Percentiles rank a stretch among this genome's conserved stretches.
Evolutionary conservation across 2,888 invertebrate species (phyloP).

Genomic region (Oxytorus armatus): DNA sequence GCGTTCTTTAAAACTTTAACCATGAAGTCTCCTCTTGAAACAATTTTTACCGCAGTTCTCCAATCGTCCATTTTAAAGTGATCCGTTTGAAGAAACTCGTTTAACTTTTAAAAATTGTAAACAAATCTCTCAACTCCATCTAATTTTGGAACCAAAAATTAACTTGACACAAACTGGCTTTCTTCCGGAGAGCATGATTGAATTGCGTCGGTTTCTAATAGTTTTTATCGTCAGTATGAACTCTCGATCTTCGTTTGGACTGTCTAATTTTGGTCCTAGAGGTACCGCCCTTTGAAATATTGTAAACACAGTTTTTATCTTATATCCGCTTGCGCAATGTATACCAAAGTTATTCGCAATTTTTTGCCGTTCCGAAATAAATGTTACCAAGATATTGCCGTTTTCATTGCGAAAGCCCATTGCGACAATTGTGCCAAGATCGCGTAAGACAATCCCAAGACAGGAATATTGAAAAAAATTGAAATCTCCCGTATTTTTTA

Average conservation of each 20-base stretch:
- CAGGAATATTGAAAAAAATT: too few relatives aligned
- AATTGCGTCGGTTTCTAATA: constrained; percentile 45
- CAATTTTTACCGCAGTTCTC: constrained; percentile 59
- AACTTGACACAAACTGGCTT: constrained; percentile 58
- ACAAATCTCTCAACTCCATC: constrained; percentile 63
- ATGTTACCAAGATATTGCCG: too few relatives aligned
- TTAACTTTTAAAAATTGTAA: constrained; percentile 52
- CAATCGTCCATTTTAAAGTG: constrained; percentile 69
- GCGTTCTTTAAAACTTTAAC: constrained; percentile 65
- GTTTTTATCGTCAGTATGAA: constrained; percentile 32
- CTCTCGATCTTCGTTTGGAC: not conserved
- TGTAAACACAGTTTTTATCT: constrained; percentile 13
- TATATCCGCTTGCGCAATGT: constrained; percentile 37
- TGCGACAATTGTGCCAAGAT: too few relatives aligned
- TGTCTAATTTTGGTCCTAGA: not conserved
- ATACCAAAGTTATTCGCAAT: constrained; percentile 41
- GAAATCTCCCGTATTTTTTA: too few relatives aligned
- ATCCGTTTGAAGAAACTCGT: constrained; percentile 52
- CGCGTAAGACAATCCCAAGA: too few relatives aligned
- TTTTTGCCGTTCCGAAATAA: constrained; percentile 34
- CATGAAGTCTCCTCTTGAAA: constrained; percentile 63
- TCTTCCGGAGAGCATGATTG: constrained; percentile 16
- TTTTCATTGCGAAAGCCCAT: too few relatives aligned
- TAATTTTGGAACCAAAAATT: constrained; percentile 65
- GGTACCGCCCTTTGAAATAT: constrained; percentile 21